Percentiles rank a stretch among this genome's conserved stretches.
These are phyloP conservation scores for Chrysomela aeneicollis DNA, from an alignment of 2,888 invertebrate genomes.

Conservation along the genomic window DNA sequence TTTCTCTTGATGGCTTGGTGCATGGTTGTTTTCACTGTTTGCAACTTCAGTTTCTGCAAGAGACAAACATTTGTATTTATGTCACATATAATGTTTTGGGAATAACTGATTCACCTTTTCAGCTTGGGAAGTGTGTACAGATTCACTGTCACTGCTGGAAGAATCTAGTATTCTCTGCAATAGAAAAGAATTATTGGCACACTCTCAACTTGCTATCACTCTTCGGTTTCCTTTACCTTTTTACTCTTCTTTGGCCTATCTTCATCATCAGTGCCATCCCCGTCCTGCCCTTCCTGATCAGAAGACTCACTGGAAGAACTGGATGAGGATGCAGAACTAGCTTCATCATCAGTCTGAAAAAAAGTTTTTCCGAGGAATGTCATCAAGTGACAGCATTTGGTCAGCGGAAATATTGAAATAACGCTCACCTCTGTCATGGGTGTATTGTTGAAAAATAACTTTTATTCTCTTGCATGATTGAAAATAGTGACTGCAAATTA, in stretches of 20 bases:
- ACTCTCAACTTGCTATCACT: too few relatives aligned
- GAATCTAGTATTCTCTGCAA: conserved; percentile 54
- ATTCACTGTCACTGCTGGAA: conserved; percentile 53
- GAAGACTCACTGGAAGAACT: conserved; percentile 51
- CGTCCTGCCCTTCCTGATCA: conserved; percentile 40
- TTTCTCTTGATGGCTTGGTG: conserved; percentile 58
- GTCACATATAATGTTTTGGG: background rate
- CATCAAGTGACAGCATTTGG: too few relatives aligned
- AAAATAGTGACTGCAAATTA: too few relatives aligned
- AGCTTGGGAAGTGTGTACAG: conserved; percentile 41
- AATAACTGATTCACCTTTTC: conserved; percentile 39
- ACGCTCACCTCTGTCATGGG: too few relatives aligned
- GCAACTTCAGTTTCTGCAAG: conserved; percentile 59
- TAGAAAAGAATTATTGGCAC: conserved; percentile 22
- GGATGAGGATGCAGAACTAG: conserved; percentile 56
- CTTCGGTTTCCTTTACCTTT: too few relatives aligned
- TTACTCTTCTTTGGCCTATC: conserved; percentile 28
- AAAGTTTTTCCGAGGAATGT: background rate
- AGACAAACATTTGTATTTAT: conserved; percentile 36
- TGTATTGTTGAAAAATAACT: too few relatives aligned
- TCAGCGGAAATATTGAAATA: too few relatives aligned
- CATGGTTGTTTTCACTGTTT: conserved; percentile 56
- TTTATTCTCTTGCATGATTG: too few relatives aligned
- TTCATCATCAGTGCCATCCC: background rate
- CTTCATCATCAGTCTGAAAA: conserved; percentile 58